Conservation (phyloP, 2,888 invertebrate species). For the Euplagia quadripunctaria region DNA sequence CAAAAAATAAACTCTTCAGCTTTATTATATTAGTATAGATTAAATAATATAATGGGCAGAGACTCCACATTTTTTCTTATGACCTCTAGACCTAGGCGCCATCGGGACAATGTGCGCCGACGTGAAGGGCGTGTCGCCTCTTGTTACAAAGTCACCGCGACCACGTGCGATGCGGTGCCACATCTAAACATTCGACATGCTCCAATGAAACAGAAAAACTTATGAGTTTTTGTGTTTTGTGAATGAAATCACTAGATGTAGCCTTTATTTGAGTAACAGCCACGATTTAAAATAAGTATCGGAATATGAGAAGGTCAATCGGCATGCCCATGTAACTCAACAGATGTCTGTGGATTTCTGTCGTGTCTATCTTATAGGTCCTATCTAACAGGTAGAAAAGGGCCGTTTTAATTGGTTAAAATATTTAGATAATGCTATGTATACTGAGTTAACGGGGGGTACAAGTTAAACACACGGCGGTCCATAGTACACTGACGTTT, state of each 20-base stretch:
- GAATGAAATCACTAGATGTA: not conserved
- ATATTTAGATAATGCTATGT: too few species aligned
- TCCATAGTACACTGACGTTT: too few species aligned
- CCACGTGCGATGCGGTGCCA: slow-evolving; percentile 30
- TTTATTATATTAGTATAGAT: not conserved
- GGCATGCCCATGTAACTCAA: too few species aligned
- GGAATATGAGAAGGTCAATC: too few species aligned
- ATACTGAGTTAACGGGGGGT: too few species aligned
- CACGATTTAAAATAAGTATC: too few species aligned
- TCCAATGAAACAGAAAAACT: slow-evolving; percentile 35
- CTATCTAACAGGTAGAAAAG: too few species aligned
- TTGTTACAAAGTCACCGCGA: slow-evolving; percentile 50
- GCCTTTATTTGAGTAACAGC: not conserved
- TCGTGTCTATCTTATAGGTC: too few species aligned
- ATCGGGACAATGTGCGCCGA: slow-evolving; percentile 4
- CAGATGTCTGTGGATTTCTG: too few species aligned
- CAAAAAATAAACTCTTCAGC: not conserved
- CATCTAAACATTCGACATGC: slow-evolving; percentile 48
- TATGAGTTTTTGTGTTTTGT: slow-evolving; percentile 13
- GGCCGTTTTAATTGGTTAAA: too few species aligned
- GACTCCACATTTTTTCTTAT: not conserved
- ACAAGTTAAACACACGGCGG: too few species aligned
- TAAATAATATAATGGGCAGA: not conserved
- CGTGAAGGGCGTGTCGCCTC: slow-evolving; percentile 38
- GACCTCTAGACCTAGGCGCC: slow-evolving; percentile 40